A percentile compares a stretch with the other conserved stretches of the same genome.
Conservation (phyloP, 1,140 invertebrate genomes). For the Drosophila triauraria region DNA sequence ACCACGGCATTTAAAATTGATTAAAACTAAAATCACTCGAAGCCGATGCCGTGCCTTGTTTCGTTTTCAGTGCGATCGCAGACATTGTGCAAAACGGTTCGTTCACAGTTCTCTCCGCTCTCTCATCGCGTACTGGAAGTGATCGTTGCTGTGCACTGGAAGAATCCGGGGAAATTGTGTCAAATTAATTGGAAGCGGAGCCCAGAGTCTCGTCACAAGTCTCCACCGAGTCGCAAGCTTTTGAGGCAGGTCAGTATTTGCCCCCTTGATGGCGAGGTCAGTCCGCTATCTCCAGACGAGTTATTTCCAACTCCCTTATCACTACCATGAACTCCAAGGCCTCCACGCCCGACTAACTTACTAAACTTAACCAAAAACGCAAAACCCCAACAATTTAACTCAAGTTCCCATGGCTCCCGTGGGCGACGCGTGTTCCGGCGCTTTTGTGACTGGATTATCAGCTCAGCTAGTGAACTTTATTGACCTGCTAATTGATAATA, state of each 20-base stretch:
- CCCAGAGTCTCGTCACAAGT: constrained; percentile 13
- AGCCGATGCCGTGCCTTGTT: constrained; percentile 28
- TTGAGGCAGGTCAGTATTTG: constrained; percentile 47
- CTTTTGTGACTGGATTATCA: constrained; percentile 59
- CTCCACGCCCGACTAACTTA: constrained; percentile 19
- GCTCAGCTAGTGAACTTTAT: constrained; percentile 58
- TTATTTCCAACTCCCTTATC: constrained; percentile 3
- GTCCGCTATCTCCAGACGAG: constrained; percentile 2
- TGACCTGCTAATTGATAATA: constrained; percentile 77
- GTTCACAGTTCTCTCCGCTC: constrained; percentile 46
- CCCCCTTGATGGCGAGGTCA: constrained; percentile 7
- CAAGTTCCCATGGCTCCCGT: constrained; percentile 33
- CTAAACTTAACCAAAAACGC: background rate
- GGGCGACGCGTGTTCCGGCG: constrained; percentile 49
- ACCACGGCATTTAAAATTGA: constrained; percentile 62
- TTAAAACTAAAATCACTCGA: constrained; percentile 66
- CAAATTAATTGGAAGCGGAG: constrained; percentile 31
- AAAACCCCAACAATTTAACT: constrained; percentile 5
- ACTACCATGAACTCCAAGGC: constrained; percentile 10
- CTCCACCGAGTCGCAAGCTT: constrained; percentile 6
- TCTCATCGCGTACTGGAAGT: constrained; percentile 5
- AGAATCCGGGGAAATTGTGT: constrained; percentile 34
- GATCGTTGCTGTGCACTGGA: constrained; percentile 30
- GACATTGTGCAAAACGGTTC: constrained; percentile 69
- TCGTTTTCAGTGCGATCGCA: constrained; percentile 71